Conservation (phyloP, 2,113 vertebrate genomes). For the Cnemophilus loriae region DNA sequence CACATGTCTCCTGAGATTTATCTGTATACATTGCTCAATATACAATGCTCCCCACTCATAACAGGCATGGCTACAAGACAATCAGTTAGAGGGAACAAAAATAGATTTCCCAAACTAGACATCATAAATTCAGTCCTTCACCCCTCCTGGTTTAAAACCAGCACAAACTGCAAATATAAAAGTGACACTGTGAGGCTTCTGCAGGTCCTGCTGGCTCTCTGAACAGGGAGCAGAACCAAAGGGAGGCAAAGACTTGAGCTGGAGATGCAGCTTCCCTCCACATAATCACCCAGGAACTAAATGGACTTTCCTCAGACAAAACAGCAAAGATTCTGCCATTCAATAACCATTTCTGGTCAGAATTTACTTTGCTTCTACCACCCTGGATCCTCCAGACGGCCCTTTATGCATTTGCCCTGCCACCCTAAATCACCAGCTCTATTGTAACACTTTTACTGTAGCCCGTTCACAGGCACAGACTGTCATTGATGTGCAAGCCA, state of each 20-base stretch:
- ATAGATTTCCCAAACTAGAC: slow-evolving; percentile 5
- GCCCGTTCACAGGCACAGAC: not conserved
- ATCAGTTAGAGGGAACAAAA: not conserved
- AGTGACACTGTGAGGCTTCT: not conserved
- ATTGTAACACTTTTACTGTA: not conserved
- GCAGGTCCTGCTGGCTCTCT: not conserved
- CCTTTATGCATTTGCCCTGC: not conserved
- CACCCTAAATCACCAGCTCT: not conserved
- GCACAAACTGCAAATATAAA: not conserved
- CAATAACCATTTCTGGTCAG: not conserved
- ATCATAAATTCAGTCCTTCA: not conserved
- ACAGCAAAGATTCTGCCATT: not conserved
- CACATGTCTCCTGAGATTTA: not conserved
- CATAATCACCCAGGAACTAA: not conserved
- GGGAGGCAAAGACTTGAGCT: not conserved
- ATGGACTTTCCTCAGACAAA: not conserved
- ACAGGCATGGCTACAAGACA: not conserved
- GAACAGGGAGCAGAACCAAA: not conserved
- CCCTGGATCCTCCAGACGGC: not conserved
- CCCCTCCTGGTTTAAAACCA: not conserved
- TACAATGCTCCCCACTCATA: not conserved
- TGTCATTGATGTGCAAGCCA: not conserved
- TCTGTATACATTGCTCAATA: not conserved
- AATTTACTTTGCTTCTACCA: not conserved
- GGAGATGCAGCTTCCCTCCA: not conserved